Conservation (phyloP, 2,113 vertebrate species). For the Rhea americana region DNA sequence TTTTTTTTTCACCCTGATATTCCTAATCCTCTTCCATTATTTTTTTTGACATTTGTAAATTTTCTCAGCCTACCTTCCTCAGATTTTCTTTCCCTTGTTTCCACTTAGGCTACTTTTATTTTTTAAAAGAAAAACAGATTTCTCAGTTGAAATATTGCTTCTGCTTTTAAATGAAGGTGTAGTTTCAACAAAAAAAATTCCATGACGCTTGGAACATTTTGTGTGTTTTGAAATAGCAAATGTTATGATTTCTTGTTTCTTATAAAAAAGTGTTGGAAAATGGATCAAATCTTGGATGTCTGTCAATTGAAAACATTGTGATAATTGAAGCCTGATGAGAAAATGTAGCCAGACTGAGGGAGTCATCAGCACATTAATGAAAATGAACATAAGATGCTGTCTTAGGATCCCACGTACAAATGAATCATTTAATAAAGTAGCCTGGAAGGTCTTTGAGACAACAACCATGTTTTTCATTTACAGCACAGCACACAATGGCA, state of each 20-base stretch:
- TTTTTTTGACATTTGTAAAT: not conserved
- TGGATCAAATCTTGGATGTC: not conserved
- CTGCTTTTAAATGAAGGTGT: not conserved
- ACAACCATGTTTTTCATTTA: not conserved
- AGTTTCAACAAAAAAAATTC: not conserved
- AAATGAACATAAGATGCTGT: not conserved
- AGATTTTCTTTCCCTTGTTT: not conserved
- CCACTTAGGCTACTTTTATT: not conserved
- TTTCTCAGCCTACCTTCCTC: not conserved
- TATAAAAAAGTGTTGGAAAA: not conserved
- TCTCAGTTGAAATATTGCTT: not conserved
- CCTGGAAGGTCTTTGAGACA: not conserved
- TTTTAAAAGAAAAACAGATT: not conserved
- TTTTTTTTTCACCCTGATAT: not conserved
- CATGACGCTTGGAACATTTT: not conserved
- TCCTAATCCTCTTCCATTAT: not conserved
- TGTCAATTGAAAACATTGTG: not conserved
- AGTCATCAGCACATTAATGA: not conserved
- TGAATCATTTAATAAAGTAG: not conserved
- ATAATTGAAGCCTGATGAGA: not conserved
- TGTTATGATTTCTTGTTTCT: not conserved
- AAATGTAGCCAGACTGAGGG: not conserved
- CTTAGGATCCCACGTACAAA: not conserved
- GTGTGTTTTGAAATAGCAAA: not conserved
- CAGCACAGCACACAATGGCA: not conserved